Percentiles rank a stretch among this genome's conserved stretches.
These are phyloP conservation scores for Parapristionchus giblindavisi DNA, from an alignment of 2,888 invertebrate genomes.

Conservation along the genomic window DNA sequence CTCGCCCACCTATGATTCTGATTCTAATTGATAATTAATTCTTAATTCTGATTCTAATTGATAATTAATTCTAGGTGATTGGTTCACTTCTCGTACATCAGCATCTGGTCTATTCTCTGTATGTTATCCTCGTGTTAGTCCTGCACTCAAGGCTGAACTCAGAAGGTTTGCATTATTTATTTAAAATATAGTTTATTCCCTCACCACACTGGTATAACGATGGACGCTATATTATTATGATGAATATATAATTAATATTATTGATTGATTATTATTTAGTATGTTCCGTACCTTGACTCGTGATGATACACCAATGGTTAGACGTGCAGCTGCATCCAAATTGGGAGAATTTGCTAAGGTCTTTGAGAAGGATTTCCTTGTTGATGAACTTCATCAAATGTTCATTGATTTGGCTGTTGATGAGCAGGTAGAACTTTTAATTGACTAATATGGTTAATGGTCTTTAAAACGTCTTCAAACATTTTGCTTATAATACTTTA, in stretches of 20 bases:
- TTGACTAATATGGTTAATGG: not conserved
- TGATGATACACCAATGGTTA: constrained; percentile 99
- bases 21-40: too few relatives aligned
- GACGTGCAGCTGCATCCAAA: constrained; percentile 95
- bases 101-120: constrained; percentile 92
- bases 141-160: constrained; percentile 76
- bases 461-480: too few relatives aligned
- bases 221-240: not conserved
- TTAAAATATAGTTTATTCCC: not conserved
- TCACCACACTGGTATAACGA: too few relatives aligned
- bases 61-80: constrained; percentile 79
- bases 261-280: constrained; percentile 71
- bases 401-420: constrained; percentile 95
- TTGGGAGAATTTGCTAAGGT: constrained; percentile 97
- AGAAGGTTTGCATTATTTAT: constrained; percentile 70
- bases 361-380: constrained; percentile 92
- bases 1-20: too few relatives aligned
- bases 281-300: constrained; percentile 93
- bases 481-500: too few relatives aligned
- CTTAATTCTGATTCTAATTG: too few relatives aligned
- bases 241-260: not conserved
- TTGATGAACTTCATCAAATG: constrained; percentile 94
- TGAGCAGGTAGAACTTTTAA: constrained; percentile 78
- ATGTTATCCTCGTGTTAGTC: constrained; percentile 78
- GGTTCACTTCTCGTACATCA: constrained; percentile 93